These are phyloP conservation scores for Rallus crepitans DNA, from an alignment of 2,797 vertebrate species.

Conservation along the genomic window DNA sequence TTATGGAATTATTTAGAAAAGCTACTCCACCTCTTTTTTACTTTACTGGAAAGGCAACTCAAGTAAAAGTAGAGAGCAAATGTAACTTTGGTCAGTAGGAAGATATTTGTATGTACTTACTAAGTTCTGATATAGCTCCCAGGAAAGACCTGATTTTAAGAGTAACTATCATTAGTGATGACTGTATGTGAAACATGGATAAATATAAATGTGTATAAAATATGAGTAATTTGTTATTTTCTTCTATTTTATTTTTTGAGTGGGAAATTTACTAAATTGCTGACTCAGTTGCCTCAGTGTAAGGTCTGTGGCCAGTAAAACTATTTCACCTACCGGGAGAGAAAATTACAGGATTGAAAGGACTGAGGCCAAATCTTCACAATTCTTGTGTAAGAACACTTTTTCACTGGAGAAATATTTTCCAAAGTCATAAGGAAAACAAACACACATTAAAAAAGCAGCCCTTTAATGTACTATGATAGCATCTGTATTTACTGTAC, in stretches of 20 bases:
- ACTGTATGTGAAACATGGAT: not conserved
- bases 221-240: not conserved
- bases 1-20: not conserved
- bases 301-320: not conserved
- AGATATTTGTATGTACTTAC: not conserved
- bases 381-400: not conserved
- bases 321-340: not conserved
- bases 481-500: slow-evolving; percentile 45
- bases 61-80: not conserved
- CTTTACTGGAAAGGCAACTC: not conserved
- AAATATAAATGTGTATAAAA: not conserved
- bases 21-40: not conserved
- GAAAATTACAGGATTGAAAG: not conserved
- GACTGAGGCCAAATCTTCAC: not conserved
- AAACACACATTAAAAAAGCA: not conserved
- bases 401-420: not conserved
- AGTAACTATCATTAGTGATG: not conserved
- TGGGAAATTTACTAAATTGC: not conserved
- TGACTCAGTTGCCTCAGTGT: not conserved
- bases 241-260: not conserved
- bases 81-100: not conserved
- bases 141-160: not conserved
- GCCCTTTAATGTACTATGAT: not conserved
- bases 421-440: slow-evolving; percentile 21
- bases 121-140: not conserved